phyloP scores from a whole-genome alignment of 2,113 vertebrate genomes.

The Eulemur rufifrons region DNA sequence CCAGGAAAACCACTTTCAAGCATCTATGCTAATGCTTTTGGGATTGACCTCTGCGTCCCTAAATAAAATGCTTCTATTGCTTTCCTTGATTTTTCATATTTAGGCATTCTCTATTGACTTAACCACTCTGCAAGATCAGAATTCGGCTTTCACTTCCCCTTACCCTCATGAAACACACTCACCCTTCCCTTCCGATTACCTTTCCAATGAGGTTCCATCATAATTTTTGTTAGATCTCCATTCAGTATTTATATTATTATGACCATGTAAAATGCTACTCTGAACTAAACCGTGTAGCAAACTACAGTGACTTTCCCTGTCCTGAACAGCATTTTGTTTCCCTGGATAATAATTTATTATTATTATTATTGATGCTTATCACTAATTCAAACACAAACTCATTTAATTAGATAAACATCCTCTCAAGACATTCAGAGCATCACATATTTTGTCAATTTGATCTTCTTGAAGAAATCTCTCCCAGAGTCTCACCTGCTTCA shows the following conservation, averaged over 20 bases:
- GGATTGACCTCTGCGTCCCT: background rate
- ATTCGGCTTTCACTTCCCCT: background rate
- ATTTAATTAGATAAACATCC: background rate
- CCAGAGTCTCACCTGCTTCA: background rate
- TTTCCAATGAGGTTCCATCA: background rate
- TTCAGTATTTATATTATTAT: background rate
- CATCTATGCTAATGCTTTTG: background rate
- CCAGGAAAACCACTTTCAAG: background rate
- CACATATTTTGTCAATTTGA: background rate
- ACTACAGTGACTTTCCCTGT: background rate
- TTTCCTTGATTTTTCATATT: background rate
- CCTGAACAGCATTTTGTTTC: background rate
- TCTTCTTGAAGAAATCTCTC: background rate
- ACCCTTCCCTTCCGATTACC: background rate
- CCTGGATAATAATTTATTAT: background rate
- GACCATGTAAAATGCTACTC: background rate
- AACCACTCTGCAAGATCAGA: background rate
- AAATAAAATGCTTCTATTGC: background rate
- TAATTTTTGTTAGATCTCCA: background rate
- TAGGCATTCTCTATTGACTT: background rate
- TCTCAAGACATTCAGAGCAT: background rate
- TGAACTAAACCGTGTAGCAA: background rate
- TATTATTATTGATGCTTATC: background rate
- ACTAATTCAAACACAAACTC: background rate
- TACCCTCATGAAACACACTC: background rate